These are phyloP conservation scores for Strix uralensis DNA, from an alignment of 2,113 vertebrate species.

Conservation along the genomic window DNA sequence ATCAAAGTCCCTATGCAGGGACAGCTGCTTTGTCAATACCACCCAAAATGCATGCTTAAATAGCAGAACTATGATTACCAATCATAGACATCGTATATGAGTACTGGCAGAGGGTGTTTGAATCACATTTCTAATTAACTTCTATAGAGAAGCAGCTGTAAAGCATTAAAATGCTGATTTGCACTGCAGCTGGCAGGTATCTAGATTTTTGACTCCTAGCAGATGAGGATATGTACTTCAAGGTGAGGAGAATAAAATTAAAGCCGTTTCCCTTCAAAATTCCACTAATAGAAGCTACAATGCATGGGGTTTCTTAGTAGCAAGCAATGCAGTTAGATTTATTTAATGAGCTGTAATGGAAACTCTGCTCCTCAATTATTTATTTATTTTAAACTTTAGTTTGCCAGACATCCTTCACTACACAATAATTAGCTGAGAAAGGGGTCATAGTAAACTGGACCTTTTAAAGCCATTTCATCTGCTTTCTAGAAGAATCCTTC, in stretches of 20 bases:
- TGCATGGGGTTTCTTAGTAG: background rate
- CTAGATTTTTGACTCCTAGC: conserved; percentile 8
- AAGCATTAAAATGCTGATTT: conserved; percentile 62
- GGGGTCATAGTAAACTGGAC: background rate
- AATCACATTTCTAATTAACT: conserved; percentile 60
- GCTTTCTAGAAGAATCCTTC: background rate
- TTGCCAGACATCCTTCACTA: conserved; percentile 21
- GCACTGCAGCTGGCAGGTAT: conserved; percentile 48
- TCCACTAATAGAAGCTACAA: background rate
- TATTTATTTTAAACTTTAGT: background rate
- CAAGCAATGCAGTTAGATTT: background rate
- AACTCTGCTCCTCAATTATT: conserved; percentile 21
- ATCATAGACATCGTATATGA: conserved; percentile 30
- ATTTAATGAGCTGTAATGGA: conserved; percentile 43
- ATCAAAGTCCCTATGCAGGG: background rate
- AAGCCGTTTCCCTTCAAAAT: conserved; percentile 18
- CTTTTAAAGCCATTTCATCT: background rate
- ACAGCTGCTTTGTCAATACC: conserved; percentile 25
- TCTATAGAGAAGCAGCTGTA: conserved; percentile 51
- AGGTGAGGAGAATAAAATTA: conserved; percentile 45
- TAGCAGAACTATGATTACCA: conserved; percentile 38
- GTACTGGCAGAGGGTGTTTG: background rate
- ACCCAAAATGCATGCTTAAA: background rate
- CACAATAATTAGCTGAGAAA: conserved; percentile 40
- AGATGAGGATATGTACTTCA: conserved; percentile 31